phyloP scores from a whole-genome alignment of 2,113 vertebrate species.

The Vulpes ferrilata region DNA sequence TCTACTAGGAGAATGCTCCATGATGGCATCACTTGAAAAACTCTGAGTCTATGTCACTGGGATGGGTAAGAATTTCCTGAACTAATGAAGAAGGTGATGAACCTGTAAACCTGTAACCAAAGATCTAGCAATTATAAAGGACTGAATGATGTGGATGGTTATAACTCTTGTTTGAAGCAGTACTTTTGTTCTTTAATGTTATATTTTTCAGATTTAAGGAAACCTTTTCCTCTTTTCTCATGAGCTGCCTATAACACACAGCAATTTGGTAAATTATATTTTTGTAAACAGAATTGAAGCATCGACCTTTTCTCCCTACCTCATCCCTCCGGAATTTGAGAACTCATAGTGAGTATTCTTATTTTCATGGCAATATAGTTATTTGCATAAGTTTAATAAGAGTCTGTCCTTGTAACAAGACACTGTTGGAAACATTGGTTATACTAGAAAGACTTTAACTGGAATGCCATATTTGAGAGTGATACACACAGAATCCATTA shows the following conservation, averaged over 20 bases:
- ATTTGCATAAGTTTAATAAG: not conserved
- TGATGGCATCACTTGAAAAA: not conserved
- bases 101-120: not conserved
- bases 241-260: not conserved
- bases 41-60: not conserved
- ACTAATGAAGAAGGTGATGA: not conserved
- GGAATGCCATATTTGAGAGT: not conserved
- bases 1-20: not conserved
- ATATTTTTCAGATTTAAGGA: conserved; percentile 23
- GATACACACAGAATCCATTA: not conserved
- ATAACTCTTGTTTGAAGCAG: not conserved
- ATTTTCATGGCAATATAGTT: not conserved
- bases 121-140: not conserved
- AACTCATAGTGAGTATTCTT: not conserved
- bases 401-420: not conserved
- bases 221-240: not conserved
- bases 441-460: not conserved
- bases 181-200: not conserved
- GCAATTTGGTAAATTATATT: not conserved
- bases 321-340: not conserved
- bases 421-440: not conserved
- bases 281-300: conserved; percentile 32
- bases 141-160: not conserved
- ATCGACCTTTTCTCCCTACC: not conserved
- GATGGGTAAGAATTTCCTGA: not conserved